Conservation (phyloP, 2,113 vertebrate genomes). For the Ophiodon elongatus region DNA sequence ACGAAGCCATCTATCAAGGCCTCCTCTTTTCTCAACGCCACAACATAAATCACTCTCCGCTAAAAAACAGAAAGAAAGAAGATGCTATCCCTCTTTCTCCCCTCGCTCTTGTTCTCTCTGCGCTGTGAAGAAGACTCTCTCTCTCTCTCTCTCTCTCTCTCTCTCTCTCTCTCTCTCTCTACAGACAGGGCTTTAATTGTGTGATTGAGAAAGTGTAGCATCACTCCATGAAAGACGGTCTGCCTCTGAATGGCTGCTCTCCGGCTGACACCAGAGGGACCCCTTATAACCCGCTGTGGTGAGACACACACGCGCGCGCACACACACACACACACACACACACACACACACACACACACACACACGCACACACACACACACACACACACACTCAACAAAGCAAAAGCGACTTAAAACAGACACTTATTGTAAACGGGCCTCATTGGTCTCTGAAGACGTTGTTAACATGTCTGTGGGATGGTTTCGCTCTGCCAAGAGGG, state of each 20-base stretch:
- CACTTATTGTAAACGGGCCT: slow-evolving; percentile 83
- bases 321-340: slow-evolving; percentile 53
- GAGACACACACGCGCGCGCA: slow-evolving; percentile 51
- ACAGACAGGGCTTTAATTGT: slow-evolving; percentile 77
- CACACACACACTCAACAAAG: slow-evolving; percentile 19
- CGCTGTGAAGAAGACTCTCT: slow-evolving; percentile 18
- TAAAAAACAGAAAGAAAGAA: slow-evolving; percentile 31
- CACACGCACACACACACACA: slow-evolving; percentile 51
- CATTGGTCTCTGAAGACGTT: slow-evolving; percentile 81
- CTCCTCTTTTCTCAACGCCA: slow-evolving; percentile 72
- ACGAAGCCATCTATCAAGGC: slow-evolving; percentile 82
- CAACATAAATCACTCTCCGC: slow-evolving; percentile 73
- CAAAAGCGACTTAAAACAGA: slow-evolving; percentile 75
- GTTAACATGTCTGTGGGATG: slow-evolving; percentile 80
- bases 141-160: slow-evolving; percentile 38
- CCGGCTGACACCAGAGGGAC: slow-evolving; percentile 80
- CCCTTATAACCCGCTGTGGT: slow-evolving; percentile 70
- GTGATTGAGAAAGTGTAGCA: slow-evolving; percentile 84
- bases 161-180: slow-evolving; percentile 48
- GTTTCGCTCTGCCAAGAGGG: slow-evolving; percentile 69
- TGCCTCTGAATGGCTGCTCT: slow-evolving; percentile 78
- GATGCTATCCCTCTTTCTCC: slow-evolving; percentile 50
- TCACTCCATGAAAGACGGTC: slow-evolving; percentile 80
- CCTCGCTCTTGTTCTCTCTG: slow-evolving; percentile 56
- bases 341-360: slow-evolving; percentile 35